Base-by-base conservation (phyloP, 2,113 vertebrate genomes). In the Tenrec ecaudatus region DNA sequence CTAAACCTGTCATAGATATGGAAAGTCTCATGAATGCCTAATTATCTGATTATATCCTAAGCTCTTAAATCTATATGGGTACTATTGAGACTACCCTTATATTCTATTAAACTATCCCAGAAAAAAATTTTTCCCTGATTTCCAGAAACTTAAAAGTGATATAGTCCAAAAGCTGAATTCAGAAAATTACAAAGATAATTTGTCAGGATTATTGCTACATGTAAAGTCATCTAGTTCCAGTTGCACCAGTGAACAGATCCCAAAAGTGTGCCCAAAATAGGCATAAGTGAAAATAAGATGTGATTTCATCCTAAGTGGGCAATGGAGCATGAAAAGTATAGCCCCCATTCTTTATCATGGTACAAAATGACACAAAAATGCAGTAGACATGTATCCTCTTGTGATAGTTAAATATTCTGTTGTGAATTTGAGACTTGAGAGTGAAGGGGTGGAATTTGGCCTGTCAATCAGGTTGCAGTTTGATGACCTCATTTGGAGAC, bases 101-200 rank as follows among this genome's bases (percentile, higher is more conserved):
- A n/a, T 90, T 60, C 84, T 40, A 76, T 81, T 86, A 58, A 90
- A 91, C 0, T 68, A 2, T 47, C 69, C 22, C 20, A 66, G 27
- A 91, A 91, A 82, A 90, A 33, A 53, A 53, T 53, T 10, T 6
- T 58, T 10, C 23, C 92, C 83, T 92, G 17, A 78, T 78, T 95
- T 89, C 82, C 36, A 84, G 47, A 78, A 62, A 3, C 3, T 33
- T 11, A 64, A 31, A 69, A 31, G 7, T 31, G 27, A 84, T 92
- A 7, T 2, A 15, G 1, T 91, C 2, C 83, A 68, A 86, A 90
- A 78, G 2, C 6, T 78, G 1, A 84, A 75, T 64, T 91, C 4
- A 82, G 62, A 91, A 86, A 91, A 62, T 73, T 7, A 89, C 6
- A 19, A 84, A 68, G 6, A 31, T 81, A 38, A 15, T 53, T 69